Evolutionary conservation across 2,888 invertebrate species (phyloP).

Genomic region (Cacoxenus indagator): DNA sequence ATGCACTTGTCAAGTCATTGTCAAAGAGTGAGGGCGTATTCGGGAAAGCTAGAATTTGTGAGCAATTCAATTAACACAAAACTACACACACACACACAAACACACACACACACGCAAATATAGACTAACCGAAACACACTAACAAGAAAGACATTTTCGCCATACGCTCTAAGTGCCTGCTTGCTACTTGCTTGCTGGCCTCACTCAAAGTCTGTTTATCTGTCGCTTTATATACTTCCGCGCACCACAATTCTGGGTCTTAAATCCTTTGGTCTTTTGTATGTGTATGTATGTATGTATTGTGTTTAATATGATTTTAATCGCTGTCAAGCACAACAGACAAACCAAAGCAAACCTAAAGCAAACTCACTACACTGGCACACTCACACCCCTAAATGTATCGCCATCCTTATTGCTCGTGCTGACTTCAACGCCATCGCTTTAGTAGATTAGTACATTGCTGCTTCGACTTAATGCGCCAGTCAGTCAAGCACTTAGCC

Average conservation of each 20-base stretch:
- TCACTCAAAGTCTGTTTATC: not conserved
- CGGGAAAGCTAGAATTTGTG: too few relatives aligned
- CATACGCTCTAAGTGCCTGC: not conserved
- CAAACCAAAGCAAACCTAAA: not conserved
- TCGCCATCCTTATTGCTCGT: not conserved
- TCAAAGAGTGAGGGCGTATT: not conserved
- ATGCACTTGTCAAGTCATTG: slow-evolving; percentile 2
- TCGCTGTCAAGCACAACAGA: slow-evolving; percentile 21
- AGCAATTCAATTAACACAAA: slow-evolving; percentile 19
- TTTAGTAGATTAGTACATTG: slow-evolving; percentile 10
- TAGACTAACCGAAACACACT: not conserved
- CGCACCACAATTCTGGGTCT: too few relatives aligned
- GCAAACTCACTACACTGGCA: not conserved
- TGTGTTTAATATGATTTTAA: slow-evolving; percentile 20
- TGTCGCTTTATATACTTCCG: not conserved
- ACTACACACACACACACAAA: not conserved
- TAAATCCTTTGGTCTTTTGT: too few relatives aligned
- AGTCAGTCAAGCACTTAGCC: slow-evolving; percentile 22
- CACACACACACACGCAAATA: not conserved
- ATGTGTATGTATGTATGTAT: not conserved
- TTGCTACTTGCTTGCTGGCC: not conserved
- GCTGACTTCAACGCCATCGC: not conserved
- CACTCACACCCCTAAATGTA: not conserved
- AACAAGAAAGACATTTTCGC: not conserved
- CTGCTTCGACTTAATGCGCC: slow-evolving; percentile 17